phyloP scores from a whole-genome alignment of 2,797 vertebrate species.

The Cygnus olor region DNA sequence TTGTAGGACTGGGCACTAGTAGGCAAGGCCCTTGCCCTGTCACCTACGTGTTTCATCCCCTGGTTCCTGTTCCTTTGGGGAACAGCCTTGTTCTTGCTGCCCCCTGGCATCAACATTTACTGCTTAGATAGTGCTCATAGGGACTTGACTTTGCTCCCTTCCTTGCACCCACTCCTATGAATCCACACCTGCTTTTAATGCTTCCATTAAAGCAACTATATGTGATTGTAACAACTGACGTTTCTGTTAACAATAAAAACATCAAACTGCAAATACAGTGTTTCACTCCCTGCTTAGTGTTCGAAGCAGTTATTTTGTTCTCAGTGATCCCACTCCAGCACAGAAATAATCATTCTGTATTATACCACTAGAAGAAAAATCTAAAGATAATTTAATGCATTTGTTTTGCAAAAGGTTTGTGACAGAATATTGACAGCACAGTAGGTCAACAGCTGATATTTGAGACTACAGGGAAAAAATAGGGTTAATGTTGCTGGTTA shows the following conservation, averaged over 20 bases:
- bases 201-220: too few species aligned
- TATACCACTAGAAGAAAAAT: background rate
- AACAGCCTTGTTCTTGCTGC: background rate
- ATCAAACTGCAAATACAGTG: background rate
- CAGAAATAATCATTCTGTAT: background rate
- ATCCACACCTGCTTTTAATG: background rate
- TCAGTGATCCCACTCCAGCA: background rate
- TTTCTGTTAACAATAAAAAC: background rate
- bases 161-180: rapidly evolving
- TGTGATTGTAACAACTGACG: background rate
- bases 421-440: background rate
- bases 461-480: background rate
- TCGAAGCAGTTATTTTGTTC: background rate
- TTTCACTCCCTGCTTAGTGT: background rate
- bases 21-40: background rate
- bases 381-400: background rate
- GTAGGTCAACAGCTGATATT: background rate
- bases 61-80: background rate
- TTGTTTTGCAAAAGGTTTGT: background rate
- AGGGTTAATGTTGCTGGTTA: background rate
- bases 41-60: background rate
- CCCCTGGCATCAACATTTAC: background rate
- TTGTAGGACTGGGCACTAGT: background rate
- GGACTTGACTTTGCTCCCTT: background rate
- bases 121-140: background rate